Percentiles rank a stretch among this genome's conserved stretches.
phyloP scores from a whole-genome alignment of 2,797 vertebrate genomes.

The Serranus cabrilla region DNA sequence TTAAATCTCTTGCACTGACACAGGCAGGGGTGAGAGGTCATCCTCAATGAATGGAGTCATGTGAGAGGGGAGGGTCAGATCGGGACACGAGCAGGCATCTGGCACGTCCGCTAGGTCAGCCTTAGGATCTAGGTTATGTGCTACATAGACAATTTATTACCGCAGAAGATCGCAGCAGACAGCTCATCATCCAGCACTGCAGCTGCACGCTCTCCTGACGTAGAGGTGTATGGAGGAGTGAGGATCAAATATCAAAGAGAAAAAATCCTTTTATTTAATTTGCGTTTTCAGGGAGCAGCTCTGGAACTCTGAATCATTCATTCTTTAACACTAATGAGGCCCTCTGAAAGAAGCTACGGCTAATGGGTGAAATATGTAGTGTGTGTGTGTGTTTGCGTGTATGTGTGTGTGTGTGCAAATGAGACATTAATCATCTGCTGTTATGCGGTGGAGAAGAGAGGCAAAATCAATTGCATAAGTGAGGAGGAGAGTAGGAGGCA shows the following conservation, averaged over 20 bases:
- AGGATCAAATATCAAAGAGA: slow-evolving; percentile 21
- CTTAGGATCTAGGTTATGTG: slow-evolving; percentile 67
- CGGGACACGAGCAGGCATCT: slow-evolving; percentile 67
- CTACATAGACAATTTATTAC: slow-evolving; percentile 52
- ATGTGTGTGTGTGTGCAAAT: slow-evolving; percentile 31
- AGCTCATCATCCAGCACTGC: slow-evolving; percentile 30
- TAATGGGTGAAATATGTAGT: slow-evolving; percentile 42
- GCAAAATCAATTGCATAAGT: slow-evolving; percentile 60
- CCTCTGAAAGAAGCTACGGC: slow-evolving; percentile 25
- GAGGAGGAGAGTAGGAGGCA: slow-evolving; percentile 54
- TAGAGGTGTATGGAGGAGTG: slow-evolving; percentile 8
- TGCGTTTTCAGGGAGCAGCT: slow-evolving; percentile 27
- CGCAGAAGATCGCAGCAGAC: slow-evolving; percentile 29
- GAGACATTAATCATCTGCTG: slow-evolving; percentile 62
- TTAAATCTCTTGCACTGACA: slow-evolving; percentile 63
- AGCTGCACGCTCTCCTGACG: slow-evolving; percentile 33
- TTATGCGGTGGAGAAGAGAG: slow-evolving; percentile 40
- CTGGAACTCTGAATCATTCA: slow-evolving; percentile 37
- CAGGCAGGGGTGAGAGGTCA: slow-evolving; percentile 72
- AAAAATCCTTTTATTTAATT: slow-evolving; percentile 24
- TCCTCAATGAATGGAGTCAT: slow-evolving; percentile 70
- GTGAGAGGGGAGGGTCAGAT: slow-evolving; percentile 57
- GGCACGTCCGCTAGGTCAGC: slow-evolving; percentile 64
- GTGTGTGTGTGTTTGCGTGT: slow-evolving; percentile 8
- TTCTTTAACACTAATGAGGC: slow-evolving; percentile 49